These are phyloP conservation scores for Thryonomys swinderianus DNA, from an alignment of 2,113 vertebrate genomes.

Conservation along the genomic window DNA sequence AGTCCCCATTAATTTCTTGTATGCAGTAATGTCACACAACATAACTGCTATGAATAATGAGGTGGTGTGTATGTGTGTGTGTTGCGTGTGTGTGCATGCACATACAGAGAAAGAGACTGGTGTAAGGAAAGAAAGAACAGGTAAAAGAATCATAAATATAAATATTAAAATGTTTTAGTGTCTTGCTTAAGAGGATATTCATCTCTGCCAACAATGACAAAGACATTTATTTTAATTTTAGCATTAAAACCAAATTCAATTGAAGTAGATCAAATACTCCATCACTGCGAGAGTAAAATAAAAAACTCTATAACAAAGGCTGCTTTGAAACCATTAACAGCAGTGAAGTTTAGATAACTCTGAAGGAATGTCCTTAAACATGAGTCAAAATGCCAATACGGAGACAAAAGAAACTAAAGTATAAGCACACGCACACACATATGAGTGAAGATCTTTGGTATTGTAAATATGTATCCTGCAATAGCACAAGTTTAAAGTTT, in stretches of 20 bases:
- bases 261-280: slow-evolving; percentile 77
- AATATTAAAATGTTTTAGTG: slow-evolving; percentile 65
- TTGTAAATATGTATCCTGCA: background rate
- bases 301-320: slow-evolving; percentile 29
- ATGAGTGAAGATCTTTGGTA: background rate
- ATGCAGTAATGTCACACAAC: background rate
- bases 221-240: slow-evolving; percentile 80
- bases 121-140: background rate
- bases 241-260: slow-evolving; percentile 67
- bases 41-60: background rate
- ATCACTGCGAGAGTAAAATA: slow-evolving; percentile 60
- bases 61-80: background rate
- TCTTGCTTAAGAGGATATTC: slow-evolving; percentile 67
- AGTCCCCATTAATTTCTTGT: background rate
- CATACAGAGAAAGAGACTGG: background rate
- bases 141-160: slow-evolving; percentile 67
- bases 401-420: slow-evolving; percentile 43
- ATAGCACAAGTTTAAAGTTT: background rate
- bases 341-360: slow-evolving; percentile 35
- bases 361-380: slow-evolving; percentile 49
- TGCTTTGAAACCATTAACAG: slow-evolving; percentile 52
- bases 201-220: slow-evolving; percentile 77
- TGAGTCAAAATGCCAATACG: background rate
- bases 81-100: background rate
- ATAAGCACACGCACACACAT: background rate